These are phyloP conservation scores for Enteromius afrohamiltoni DNA, from an alignment of 2,797 vertebrate genomes.

Conservation along the genomic window DNA sequence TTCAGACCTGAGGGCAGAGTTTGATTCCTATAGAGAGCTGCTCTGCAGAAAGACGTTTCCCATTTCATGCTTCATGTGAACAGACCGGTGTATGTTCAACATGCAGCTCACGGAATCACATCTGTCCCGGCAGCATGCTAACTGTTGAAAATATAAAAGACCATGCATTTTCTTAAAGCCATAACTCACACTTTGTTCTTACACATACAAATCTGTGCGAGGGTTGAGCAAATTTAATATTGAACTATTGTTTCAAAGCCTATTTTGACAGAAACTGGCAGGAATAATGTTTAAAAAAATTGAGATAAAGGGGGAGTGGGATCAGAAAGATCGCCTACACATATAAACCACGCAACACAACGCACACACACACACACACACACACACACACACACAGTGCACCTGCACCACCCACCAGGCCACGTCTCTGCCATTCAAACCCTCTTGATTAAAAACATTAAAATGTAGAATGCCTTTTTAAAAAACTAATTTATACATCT, in stretches of 20 bases:
- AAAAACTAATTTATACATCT: not conserved
- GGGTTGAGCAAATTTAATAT: not conserved
- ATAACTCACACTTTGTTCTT: not conserved
- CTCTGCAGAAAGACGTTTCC: slow-evolving; percentile 13
- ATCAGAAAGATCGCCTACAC: slow-evolving; percentile 1
- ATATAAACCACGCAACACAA: not conserved
- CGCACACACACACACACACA: not conserved
- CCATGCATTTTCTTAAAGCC: not conserved
- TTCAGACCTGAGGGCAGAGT: slow-evolving; percentile 31
- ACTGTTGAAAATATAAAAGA: not conserved
- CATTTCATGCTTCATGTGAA: slow-evolving; percentile 34
- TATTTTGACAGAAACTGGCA: not conserved
- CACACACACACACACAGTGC: not conserved
- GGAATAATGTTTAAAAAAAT: not conserved
- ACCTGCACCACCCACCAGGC: slow-evolving; percentile 15
- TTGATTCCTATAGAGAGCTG: slow-evolving; percentile 19
- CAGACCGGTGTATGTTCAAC: not conserved
- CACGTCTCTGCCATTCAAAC: not conserved
- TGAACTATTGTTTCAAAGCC: not conserved
- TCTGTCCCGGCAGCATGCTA: not conserved
- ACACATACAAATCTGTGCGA: not conserved
- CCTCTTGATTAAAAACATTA: not conserved
- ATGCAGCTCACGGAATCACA: slow-evolving; percentile 4
- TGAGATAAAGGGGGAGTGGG: not conserved
- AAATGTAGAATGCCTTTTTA: not conserved